Evolutionary conservation across 2,888 invertebrate species (phyloP).

Genomic region (Melinopterus prodromus): DNA sequence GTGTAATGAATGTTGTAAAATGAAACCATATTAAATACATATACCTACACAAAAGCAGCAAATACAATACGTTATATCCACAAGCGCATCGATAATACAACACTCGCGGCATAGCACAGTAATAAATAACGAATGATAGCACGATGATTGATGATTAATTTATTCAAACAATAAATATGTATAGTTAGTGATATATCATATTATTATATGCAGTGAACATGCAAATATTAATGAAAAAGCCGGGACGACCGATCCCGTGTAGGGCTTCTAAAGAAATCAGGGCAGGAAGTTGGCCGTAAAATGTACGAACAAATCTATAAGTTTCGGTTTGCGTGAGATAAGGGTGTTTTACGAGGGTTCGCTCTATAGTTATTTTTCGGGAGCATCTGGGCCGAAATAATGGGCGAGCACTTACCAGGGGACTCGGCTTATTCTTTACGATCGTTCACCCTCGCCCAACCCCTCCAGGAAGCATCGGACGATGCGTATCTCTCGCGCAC

Average conservation of each 20-base stretch:
- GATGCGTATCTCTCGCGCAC: constrained; percentile 30
- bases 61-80: no score
- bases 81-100: no score
- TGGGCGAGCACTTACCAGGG: constrained; percentile 31
- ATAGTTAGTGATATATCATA: not conserved
- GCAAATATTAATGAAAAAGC: not conserved
- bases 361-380: constrained; percentile 36
- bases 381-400: constrained; percentile 33
- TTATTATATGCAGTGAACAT: not conserved
- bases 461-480: constrained; percentile 26
- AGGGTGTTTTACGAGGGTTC: constrained; percentile 34
- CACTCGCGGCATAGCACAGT: no score
- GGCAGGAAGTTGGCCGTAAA: constrained; percentile 22
- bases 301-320: constrained; percentile 35
- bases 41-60: no score
- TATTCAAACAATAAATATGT: no score
- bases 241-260: not conserved
- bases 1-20: no score
- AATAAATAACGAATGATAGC: no score
- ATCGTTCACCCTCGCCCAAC: constrained; percentile 10
- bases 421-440: constrained; percentile 13
- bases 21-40: no score
- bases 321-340: constrained; percentile 35
- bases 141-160: no score
- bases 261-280: not conserved